Evolutionary conservation across 2,113 vertebrate genomes (phyloP).

Genomic region (Cettia cetti): DNA sequence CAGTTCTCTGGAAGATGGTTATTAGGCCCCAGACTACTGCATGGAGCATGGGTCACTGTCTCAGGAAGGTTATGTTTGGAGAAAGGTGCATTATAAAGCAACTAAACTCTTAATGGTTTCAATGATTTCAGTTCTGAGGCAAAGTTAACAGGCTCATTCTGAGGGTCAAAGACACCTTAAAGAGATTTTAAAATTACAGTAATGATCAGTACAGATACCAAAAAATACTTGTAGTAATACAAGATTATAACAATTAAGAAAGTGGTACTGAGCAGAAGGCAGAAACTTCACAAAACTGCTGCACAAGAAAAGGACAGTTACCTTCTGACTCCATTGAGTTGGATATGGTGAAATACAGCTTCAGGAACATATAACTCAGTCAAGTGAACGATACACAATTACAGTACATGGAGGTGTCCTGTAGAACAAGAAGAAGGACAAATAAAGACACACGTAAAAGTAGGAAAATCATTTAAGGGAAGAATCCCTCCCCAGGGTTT

Average conservation of each 20-base stretch:
- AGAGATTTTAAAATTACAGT: constrained; percentile 4
- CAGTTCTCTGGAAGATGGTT: constrained; percentile 8
- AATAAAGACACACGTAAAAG: background rate
- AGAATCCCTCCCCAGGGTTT: background rate
- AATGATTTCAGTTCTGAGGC: background rate
- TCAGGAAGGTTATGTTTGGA: constrained; percentile 40
- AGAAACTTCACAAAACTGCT: background rate
- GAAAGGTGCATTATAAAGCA: constrained; percentile 9
- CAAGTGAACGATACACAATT: background rate
- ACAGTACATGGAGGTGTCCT: background rate
- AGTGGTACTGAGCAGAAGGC: background rate
- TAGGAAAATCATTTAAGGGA: background rate
- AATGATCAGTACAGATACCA: background rate
- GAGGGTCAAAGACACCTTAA: background rate
- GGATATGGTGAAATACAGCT: background rate
- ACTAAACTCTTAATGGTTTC: background rate
- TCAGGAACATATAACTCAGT: background rate
- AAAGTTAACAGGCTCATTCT: constrained; percentile 16
- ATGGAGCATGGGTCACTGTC: constrained; percentile 24
- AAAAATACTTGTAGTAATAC: background rate
- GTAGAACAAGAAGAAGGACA: background rate
- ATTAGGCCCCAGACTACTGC: constrained; percentile 19
- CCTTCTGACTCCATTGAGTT: background rate
- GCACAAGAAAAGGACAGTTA: background rate
- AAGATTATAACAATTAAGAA: background rate